Percentiles rank a stretch among this genome's conserved stretches.
These are phyloP conservation scores for Gonatopus flavifemur DNA, from an alignment of 1,140 invertebrate species.

Conservation along the genomic window DNA sequence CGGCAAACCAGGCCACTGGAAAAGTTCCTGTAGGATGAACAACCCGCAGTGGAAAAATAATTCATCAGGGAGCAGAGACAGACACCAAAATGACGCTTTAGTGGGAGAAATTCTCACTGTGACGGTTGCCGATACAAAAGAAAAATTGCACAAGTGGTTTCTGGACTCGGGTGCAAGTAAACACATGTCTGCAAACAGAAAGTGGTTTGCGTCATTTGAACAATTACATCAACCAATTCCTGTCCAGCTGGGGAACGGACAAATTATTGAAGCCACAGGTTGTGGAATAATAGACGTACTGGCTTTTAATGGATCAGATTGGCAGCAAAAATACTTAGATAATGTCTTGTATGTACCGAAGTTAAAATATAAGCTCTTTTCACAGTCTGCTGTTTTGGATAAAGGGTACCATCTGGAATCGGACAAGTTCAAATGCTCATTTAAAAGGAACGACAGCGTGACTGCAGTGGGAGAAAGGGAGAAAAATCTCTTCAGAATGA, in stretches of 20 bases:
- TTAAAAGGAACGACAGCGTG: constrained; percentile 1
- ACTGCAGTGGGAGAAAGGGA: constrained; percentile 14
- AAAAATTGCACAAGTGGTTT: constrained; percentile 9
- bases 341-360: too few species aligned
- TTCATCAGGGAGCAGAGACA: too few species aligned
- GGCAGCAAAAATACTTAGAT: constrained; percentile 1
- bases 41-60: too few species aligned
- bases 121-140: neutral
- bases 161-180: too few species aligned
- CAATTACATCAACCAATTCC: constrained; percentile 8
- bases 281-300: constrained; percentile 10
- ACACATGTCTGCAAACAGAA: constrained; percentile 26
- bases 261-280: too few species aligned
- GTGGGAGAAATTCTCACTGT: too few species aligned
- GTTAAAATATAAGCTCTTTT: too few species aligned
- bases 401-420: constrained; percentile 1
- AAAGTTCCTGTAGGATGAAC: too few species aligned
- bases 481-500: constrained; percentile 7
- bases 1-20: too few species aligned
- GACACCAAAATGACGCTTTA: too few species aligned
- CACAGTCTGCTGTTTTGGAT: constrained; percentile 1
- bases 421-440: neutral
- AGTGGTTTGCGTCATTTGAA: constrained; percentile 19
- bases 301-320: constrained; percentile 2
- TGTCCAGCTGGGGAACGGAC: constrained; percentile 27